These are phyloP conservation scores for Desmophyllum pertusum DNA, from an alignment of 92 coral and sea anemone genomes.

Conservation along the genomic window DNA sequence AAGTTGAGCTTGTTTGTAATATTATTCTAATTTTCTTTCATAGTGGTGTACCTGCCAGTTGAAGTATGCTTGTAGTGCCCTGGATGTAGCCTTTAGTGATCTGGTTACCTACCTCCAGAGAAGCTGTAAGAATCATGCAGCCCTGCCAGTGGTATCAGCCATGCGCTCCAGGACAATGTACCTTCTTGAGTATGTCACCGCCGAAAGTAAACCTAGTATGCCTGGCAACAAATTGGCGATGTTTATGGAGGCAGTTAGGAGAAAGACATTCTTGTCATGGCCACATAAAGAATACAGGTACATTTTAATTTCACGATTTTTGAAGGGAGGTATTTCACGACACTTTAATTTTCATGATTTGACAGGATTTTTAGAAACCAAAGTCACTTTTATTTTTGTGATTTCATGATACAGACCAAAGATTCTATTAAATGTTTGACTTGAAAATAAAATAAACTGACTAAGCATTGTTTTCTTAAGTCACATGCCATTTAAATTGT, in stretches of 20 bases:
- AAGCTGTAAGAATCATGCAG: slow-evolving; percentile 76
- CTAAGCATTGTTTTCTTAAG: no score
- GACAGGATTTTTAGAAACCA: no score
- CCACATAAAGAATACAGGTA: slow-evolving; percentile 95
- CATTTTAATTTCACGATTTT: no score
- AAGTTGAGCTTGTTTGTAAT: no score
- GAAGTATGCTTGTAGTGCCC: slow-evolving; percentile 68
- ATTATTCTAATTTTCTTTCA: background rate
- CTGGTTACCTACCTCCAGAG: slow-evolving; percentile 75
- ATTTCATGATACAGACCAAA: no score
- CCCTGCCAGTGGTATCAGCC: slow-evolving; percentile 91
- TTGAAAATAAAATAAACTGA: no score
- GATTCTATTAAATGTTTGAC: no score
- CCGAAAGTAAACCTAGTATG: slow-evolving; percentile 65
- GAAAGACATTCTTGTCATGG: slow-evolving; percentile 94
- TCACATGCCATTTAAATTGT: no score
- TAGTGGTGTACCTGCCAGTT: slow-evolving; percentile 96
- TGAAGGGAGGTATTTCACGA: background rate
- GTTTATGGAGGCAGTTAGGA: slow-evolving; percentile 92
- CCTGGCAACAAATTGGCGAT: slow-evolving; percentile 68
- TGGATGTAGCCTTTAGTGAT: slow-evolving; percentile 71
- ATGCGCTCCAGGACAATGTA: slow-evolving; percentile 82
- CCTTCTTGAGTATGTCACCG: slow-evolving; percentile 62
- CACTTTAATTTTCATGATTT: no score
- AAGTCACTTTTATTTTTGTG: no score